Conservation (phyloP, 1,140 invertebrate genomes). For the Augochlora pura region DNA sequence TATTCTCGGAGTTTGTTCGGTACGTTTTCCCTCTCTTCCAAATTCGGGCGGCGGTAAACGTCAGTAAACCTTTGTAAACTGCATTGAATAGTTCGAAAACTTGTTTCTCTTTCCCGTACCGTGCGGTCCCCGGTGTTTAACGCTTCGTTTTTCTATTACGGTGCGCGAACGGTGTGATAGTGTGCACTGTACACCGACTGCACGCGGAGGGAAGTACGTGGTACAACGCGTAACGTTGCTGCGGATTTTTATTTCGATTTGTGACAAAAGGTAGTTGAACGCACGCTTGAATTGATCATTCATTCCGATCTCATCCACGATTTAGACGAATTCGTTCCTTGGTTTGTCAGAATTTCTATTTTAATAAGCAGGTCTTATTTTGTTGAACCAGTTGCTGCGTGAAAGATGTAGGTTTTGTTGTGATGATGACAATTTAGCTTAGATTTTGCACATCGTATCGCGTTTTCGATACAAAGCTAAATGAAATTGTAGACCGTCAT, state of each 20-base stretch:
- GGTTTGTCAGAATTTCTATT: not conserved
- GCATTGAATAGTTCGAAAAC: slow-evolving; percentile 37
- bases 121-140: not conserved
- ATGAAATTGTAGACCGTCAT: too few species aligned
- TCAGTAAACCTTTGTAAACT: slow-evolving; percentile 61
- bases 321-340: not conserved
- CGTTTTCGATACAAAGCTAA: too few species aligned
- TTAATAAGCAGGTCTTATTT: not conserved
- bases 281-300: too few species aligned
- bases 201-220: not conserved
- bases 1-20: slow-evolving; percentile 78
- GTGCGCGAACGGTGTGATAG: not conserved
- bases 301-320: too few species aligned
- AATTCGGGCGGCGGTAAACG: slow-evolving; percentile 49
- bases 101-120: not conserved
- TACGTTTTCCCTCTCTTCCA: slow-evolving; percentile 45
- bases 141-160: not conserved
- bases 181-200: not conserved
- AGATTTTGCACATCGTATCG: too few species aligned
- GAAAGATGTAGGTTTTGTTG: too few species aligned
- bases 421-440: too few species aligned
- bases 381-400: too few species aligned
- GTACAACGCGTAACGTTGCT: not conserved
- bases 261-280: too few species aligned
- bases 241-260: not conserved